phyloP scores from a whole-genome alignment of 2,797 vertebrate genomes.

The Pogonophryne albipinna region DNA sequence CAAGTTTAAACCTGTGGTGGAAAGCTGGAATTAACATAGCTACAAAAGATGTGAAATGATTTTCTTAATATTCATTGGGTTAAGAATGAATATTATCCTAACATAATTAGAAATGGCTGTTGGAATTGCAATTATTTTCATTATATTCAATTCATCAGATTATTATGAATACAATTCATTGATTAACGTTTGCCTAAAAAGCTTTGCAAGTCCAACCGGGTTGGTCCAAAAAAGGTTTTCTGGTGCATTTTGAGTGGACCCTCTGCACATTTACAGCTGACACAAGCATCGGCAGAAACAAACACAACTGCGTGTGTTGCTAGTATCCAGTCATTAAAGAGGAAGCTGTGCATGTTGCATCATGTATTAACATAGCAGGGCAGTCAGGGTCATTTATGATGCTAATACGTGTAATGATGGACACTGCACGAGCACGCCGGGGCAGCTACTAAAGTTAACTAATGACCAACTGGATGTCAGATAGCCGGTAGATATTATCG shows the following conservation, averaged over 20 bases:
- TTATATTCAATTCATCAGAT: background rate
- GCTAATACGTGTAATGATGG: slow-evolving; percentile 29
- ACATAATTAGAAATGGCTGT: background rate
- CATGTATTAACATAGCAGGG: slow-evolving; percentile 31
- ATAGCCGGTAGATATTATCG: slow-evolving; percentile 24
- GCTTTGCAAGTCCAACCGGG: background rate
- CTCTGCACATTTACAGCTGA: background rate
- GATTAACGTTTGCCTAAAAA: background rate
- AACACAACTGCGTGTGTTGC: slow-evolving; percentile 9
- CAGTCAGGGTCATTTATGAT: slow-evolving; percentile 24
- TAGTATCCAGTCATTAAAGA: slow-evolving; percentile 12
- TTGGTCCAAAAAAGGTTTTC: background rate
- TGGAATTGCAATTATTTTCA: background rate
- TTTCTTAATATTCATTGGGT: background rate
- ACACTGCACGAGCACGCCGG: slow-evolving; percentile 2
- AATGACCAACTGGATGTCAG: slow-evolving; percentile 1
- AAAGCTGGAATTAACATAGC: background rate
- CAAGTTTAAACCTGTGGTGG: background rate
- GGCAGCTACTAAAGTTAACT: slow-evolving; percentile 19
- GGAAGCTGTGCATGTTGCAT: slow-evolving; percentile 20
- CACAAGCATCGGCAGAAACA: background rate
- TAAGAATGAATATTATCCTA: background rate
- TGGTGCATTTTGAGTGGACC: slow-evolving; percentile 1
- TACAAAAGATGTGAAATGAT: background rate
- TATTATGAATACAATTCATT: background rate